Percentiles rank a stretch among this genome's conserved stretches.
Conservation (phyloP, 2,888 invertebrate species). For the Coleophora flavipennella region DNA sequence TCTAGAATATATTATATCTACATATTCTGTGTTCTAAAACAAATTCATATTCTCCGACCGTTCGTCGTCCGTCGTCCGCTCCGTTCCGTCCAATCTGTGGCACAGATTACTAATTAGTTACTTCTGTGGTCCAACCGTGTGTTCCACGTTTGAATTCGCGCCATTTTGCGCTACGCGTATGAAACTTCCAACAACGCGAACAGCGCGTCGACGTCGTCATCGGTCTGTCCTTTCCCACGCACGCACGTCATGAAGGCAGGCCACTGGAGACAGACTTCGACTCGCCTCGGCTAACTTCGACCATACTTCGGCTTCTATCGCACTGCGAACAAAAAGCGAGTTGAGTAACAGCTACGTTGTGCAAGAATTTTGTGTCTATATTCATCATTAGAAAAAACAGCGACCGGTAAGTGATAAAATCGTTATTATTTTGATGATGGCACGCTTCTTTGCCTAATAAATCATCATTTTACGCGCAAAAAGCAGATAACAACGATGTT, state of each 20-base stretch:
- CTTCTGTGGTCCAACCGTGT: background rate
- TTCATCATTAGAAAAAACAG: slow-evolving; percentile 18
- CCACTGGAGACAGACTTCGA: slow-evolving; percentile 39
- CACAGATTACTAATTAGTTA: no score
- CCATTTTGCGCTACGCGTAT: slow-evolving; percentile 44
- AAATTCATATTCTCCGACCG: no score
- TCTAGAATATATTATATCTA: no score
- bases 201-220: slow-evolving; percentile 50
- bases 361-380: slow-evolving; percentile 21
- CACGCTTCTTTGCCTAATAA: slow-evolving; percentile 12
- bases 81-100: no score
- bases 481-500: slow-evolving; percentile 12
- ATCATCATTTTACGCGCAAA: background rate
- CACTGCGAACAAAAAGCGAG: slow-evolving; percentile 36
- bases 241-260: slow-evolving; percentile 39
- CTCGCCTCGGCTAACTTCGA: slow-evolving; percentile 29
- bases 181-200: slow-evolving; percentile 41
- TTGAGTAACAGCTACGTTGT: slow-evolving; percentile 48
- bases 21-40: no score
- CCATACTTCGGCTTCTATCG: slow-evolving; percentile 29
- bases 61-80: no score
- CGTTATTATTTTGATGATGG: slow-evolving; percentile 10
- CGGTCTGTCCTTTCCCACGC: no score
- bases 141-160: slow-evolving; percentile 19
- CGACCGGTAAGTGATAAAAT: slow-evolving; percentile 37